phyloP scores from a whole-genome alignment of 2,888 invertebrate genomes.

The Tinea pellionella region DNA sequence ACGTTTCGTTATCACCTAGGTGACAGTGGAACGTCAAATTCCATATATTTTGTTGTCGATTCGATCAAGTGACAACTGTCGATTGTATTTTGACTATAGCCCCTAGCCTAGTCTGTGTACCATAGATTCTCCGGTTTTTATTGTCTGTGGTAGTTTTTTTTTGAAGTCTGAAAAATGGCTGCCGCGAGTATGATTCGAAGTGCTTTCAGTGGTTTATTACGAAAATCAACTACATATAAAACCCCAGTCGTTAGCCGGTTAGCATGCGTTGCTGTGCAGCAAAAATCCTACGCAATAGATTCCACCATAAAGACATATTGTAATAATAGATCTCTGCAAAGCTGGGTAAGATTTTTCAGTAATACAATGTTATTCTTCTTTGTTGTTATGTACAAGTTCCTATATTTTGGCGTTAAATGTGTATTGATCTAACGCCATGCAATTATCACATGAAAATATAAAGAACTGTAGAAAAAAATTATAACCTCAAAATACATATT shows the following conservation, averaged over 20 bases:
- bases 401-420: background rate
- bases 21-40: too few species aligned
- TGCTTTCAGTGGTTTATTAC: slow-evolving; percentile 55
- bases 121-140: slow-evolving; percentile 12
- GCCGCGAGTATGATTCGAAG: slow-evolving; percentile 56
- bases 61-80: too few species aligned
- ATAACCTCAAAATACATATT: slow-evolving; percentile 60
- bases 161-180: slow-evolving; percentile 54
- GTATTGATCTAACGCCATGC: background rate
- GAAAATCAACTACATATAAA: slow-evolving; percentile 46
- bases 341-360: slow-evolving; percentile 23
- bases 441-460: background rate
- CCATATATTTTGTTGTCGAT: too few species aligned
- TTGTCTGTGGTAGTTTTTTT: slow-evolving; percentile 29
- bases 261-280: slow-evolving; percentile 48
- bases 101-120: too few species aligned
- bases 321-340: slow-evolving; percentile 17
- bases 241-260: slow-evolving; percentile 55
- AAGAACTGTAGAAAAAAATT: slow-evolving; percentile 10
- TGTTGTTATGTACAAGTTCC: background rate
- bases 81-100: too few species aligned
- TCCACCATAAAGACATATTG: slow-evolving; percentile 22
- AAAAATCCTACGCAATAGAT: slow-evolving; percentile 46
- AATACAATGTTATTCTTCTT: slow-evolving; percentile 26
- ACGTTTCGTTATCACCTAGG: too few species aligned